Conservation (phyloP, 2,113 vertebrate genomes). For the Pelobates fuscus region DNA sequence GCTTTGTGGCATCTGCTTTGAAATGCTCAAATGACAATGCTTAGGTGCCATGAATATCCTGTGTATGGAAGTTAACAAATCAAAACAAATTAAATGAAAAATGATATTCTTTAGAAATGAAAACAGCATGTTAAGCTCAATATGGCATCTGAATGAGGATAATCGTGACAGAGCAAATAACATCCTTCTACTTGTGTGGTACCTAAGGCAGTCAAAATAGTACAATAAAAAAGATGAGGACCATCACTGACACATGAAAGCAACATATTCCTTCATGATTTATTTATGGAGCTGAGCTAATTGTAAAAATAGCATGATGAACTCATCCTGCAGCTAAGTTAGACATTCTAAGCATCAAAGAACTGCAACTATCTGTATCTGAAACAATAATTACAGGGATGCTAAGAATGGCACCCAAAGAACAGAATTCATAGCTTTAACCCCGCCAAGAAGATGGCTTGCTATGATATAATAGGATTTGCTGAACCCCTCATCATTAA, state of each 20-base stretch:
- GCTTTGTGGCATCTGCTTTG: constrained; percentile 12
- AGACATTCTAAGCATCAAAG: not conserved
- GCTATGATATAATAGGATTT: too few relatives aligned
- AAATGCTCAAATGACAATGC: constrained; percentile 29
- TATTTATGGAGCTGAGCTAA: constrained; percentile 34
- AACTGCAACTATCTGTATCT: not conserved
- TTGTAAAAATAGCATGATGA: constrained; percentile 30
- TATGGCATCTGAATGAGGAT: constrained; percentile 24
- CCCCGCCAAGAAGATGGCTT: too few relatives aligned
- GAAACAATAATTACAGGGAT: not conserved
- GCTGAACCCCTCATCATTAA: too few relatives aligned
- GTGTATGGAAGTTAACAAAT: constrained; percentile 27
- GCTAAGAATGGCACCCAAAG: too few relatives aligned
- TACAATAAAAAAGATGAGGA: constrained; percentile 19
- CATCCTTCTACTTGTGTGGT: constrained; percentile 31
- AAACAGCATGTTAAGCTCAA: constrained; percentile 28
- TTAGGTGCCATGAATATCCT: constrained; percentile 31
- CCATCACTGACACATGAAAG: constrained; percentile 25
- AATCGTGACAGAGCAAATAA: constrained; percentile 36
- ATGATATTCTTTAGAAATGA: constrained; percentile 41
- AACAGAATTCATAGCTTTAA: too few relatives aligned
- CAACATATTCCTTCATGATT: constrained; percentile 30
- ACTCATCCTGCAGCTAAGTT: not conserved
- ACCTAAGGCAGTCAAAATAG: constrained; percentile 41
- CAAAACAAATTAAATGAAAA: constrained; percentile 34